These are phyloP conservation scores for Drosophila mulleri DNA, from an alignment of 2,888 invertebrate genomes.

Conservation along the genomic window DNA sequence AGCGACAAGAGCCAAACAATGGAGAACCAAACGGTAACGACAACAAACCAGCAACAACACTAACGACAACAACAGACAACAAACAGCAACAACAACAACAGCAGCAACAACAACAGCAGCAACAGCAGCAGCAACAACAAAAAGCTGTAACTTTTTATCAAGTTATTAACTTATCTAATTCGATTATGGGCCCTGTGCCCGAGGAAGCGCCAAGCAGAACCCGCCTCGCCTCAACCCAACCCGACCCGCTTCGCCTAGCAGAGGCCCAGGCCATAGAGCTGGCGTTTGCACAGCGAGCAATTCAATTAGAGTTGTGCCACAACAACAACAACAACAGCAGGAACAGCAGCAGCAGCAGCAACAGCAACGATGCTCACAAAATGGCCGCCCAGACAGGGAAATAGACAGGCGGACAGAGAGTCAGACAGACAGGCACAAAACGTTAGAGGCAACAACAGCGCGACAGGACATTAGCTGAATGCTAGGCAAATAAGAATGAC, in stretches of 20 bases:
- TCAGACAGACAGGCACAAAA: slow-evolving; percentile 14
- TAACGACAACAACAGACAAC: slow-evolving; percentile 43
- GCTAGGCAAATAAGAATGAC: slow-evolving; percentile 1
- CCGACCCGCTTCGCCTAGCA: background rate
- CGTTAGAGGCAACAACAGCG: slow-evolving; percentile 37
- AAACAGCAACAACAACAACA: too few relatives aligned
- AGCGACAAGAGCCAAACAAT: slow-evolving; percentile 75
- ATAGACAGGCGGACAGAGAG: slow-evolving; percentile 36
- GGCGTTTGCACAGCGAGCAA: slow-evolving; percentile 70
- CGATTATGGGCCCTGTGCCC: slow-evolving; percentile 69
- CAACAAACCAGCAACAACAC: slow-evolving; percentile 26
- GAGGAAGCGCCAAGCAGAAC: slow-evolving; percentile 23
- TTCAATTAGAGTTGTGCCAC: slow-evolving; percentile 74
- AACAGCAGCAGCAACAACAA: slow-evolving; percentile 44
- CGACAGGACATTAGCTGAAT: slow-evolving; percentile 47
- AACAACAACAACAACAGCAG: slow-evolving; percentile 47
- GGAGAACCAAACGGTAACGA: slow-evolving; percentile 51
- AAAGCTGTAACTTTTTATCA: slow-evolving; percentile 76
- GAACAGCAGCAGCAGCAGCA: slow-evolving; percentile 43
- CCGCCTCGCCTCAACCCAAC: background rate
- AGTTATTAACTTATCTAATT: slow-evolving; percentile 81
- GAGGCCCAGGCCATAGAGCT: slow-evolving; percentile 17
- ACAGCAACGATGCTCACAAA: slow-evolving; percentile 35
- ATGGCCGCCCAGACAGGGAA: slow-evolving; percentile 50
- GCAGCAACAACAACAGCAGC: slow-evolving; percentile 24